Conservation (phyloP, 2,888 invertebrate species). For the Temnothorax rugatulus region DNA sequence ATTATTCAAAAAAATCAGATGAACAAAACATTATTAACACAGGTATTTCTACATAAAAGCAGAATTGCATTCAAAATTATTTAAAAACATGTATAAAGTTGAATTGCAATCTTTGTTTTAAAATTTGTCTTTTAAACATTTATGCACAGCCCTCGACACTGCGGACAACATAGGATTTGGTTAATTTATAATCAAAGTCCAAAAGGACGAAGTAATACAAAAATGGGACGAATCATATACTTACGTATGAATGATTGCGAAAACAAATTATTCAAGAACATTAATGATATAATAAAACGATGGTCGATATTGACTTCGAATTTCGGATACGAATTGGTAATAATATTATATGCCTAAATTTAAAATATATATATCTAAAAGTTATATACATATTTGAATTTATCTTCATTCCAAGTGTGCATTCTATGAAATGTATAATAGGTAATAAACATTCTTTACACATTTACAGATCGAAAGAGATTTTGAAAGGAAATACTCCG, state of each 20-base stretch:
- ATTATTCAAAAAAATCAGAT: background rate
- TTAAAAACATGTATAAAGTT: too few relatives aligned
- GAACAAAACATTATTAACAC: background rate
- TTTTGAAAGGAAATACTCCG: background rate
- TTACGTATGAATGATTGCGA: background rate
- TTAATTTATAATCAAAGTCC: conserved; percentile 5
- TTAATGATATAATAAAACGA: background rate
- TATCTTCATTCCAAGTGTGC: too few relatives aligned
- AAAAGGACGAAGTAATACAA: background rate
- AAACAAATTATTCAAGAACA: background rate
- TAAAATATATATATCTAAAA: background rate
- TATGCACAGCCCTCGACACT: too few relatives aligned
- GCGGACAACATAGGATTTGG: background rate
- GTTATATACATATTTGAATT: too few relatives aligned
- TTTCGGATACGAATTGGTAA: background rate
- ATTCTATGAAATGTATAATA: too few relatives aligned
- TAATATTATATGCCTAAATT: conserved; percentile 6
- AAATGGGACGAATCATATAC: background rate
- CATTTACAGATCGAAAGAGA: background rate
- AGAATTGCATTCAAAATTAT: too few relatives aligned
- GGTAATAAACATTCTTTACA: too few relatives aligned
- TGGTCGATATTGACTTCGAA: conserved; percentile 10
- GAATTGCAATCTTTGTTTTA: too few relatives aligned
- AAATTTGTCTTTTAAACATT: too few relatives aligned
- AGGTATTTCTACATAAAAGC: background rate